Evolutionary conservation across 2,888 invertebrate species (phyloP).

Genomic region (Drosophila dives): DNA sequence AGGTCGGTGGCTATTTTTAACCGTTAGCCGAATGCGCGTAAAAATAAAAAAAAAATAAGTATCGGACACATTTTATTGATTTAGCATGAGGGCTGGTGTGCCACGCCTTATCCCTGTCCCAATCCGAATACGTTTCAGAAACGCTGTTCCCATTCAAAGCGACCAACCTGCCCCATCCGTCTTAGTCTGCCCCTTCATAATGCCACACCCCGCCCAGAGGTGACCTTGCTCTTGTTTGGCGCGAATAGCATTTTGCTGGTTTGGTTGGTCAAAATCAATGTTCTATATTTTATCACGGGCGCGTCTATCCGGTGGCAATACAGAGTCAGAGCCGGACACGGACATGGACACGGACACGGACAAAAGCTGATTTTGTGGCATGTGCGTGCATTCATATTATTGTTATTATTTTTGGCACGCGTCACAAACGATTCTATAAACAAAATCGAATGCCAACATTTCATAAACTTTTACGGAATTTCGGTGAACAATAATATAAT

Average conservation of each 20-base stretch:
- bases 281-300: slow-evolving; percentile 69
- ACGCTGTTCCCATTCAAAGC: slow-evolving; percentile 13
- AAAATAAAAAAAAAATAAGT: slow-evolving; percentile 66
- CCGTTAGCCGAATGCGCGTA: slow-evolving; percentile 58
- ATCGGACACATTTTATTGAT: slow-evolving; percentile 71
- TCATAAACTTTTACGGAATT: slow-evolving; percentile 70
- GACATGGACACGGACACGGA: not conserved
- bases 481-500: slow-evolving; percentile 39
- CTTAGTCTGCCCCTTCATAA: not conserved
- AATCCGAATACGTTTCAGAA: slow-evolving; percentile 10
- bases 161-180: not conserved
- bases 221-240: slow-evolving; percentile 34
- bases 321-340: slow-evolving; percentile 15
- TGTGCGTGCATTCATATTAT: slow-evolving; percentile 50
- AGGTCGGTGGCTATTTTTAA: slow-evolving; percentile 59
- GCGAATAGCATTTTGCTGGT: slow-evolving; percentile 12
- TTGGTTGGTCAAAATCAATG: slow-evolving; percentile 69
- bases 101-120: slow-evolving; percentile 52
- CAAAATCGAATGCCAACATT: slow-evolving; percentile 57
- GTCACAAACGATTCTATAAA: slow-evolving; percentile 71
- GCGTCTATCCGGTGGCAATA: slow-evolving; percentile 13
- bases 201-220: slow-evolving; percentile 18
- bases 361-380: slow-evolving; percentile 13
- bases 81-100: slow-evolving; percentile 33
- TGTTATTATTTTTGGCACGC: slow-evolving; percentile 80